Evolutionary conservation across 2,797 vertebrate species (phyloP), one percentile per base, ranked within the genome.

Genomic region (Eulemur albifrons): DNA sequence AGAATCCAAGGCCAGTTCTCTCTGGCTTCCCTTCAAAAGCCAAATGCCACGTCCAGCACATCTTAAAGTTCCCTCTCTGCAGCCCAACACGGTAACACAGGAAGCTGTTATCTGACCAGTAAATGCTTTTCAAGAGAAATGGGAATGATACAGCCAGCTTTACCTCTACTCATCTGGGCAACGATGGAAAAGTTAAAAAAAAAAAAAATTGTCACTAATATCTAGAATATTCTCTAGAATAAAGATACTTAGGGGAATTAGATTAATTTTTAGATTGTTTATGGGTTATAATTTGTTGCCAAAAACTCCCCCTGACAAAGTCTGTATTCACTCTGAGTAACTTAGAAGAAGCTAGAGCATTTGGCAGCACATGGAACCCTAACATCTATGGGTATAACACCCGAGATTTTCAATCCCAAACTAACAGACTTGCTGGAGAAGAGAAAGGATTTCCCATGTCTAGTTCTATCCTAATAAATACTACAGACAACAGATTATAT

Each of bases 111-210:
- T 23, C 32, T 57, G 50, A 94, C n/a, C 43, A 70, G 52, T 38
- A 70, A 79, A 69, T 45, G 32, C 27, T 77, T 95, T 65, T 92
- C 35, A 77, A 94, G 25, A 65, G 50, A 88, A 75, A 79, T 21
- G 54, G 35, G 20, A 93, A 90, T 76, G 65, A 86, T 12, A 67
- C 4, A 88, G 59, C 11, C 30, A 20, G 52, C n/a, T 91, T 86
- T 90, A 89, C 52, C 77, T 88, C 79, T 93, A 67, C 21, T 89
- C 52, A 82, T 50, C 43, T 79, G 32, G 59, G 38, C 83, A 97
- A 93, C 65, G 88, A 90, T 54, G 57, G n/a, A 77, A 67, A 32
- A 35, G 23, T 72, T 32, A 43, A 50, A 90, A 79, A 85, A 50
- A 90, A 79, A 85, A 65, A 57, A 30, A 75, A 45, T 35, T 93